Evolutionary conservation across 30 jellyfish, hydroid and myxozoan species (phyloP), one percentile per base, ranked within the genome.

Genomic region (Aurelia aurita): DNA sequence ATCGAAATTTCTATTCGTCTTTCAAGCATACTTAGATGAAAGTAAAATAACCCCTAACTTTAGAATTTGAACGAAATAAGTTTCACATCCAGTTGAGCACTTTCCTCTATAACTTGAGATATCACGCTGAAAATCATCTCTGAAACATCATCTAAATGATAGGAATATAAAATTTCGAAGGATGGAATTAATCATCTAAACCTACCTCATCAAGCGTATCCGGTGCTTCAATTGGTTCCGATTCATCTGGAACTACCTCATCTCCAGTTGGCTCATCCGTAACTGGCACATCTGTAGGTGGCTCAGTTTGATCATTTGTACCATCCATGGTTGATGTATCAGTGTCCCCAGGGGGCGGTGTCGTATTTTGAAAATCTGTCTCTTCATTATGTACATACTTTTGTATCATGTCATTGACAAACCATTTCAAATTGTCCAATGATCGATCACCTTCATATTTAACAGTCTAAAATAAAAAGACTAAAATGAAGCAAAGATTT

Each of bases 401-500:
- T 16, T 57, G 28, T 18, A 84, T 73, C 83, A 84, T 29, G 8
- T 70, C 74, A 14, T 23, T 68, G 12, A 75, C 82, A 49, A 84
- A 84, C 18, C 49, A 49, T 39, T 27, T 68, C 26, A 84, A 66
- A 28, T 51, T 65, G 15, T 71, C 87, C 63, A 71, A 23, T 8
- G 94, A 20, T 22, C 87, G 55, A 46, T 74, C 94, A 15, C 87
- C 87, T 59, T 43, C 19, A 60, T 84, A 74, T 23, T 35, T 34
- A 3, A 26, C 82, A 1, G 27, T 69, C 94, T 84, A 70, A 4
- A 23, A 69, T 10, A 22, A 19, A 64, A 45, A 25, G 10, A 14
- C 27, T 14, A 8, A 39, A 39, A 39, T 39, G 9, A 39, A 39
- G 4, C 51, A 4, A 39, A 0, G 51, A 7, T 5, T 39, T 39